phyloP scores from a whole-genome alignment of 2,113 vertebrate genomes.

The Cyanistes caeruleus region DNA sequence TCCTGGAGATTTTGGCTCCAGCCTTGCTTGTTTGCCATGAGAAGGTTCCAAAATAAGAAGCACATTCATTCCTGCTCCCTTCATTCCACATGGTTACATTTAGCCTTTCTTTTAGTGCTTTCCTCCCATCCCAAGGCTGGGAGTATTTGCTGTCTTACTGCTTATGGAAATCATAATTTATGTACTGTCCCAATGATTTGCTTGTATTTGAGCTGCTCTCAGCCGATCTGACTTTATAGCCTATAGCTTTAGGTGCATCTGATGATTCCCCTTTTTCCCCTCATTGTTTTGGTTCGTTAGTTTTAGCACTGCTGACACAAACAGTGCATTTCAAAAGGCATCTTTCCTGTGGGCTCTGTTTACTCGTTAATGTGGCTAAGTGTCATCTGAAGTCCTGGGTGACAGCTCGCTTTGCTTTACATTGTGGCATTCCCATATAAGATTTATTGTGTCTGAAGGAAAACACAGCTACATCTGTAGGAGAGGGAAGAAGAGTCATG shows the following conservation, averaged over 20 bases:
- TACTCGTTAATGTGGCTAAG: conserved; percentile 57
- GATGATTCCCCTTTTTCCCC: not conserved
- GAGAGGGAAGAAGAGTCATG: conserved; percentile 37
- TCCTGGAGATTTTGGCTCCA: conserved; percentile 44
- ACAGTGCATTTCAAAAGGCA: conserved; percentile 53
- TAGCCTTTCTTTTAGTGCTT: conserved; percentile 22
- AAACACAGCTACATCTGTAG: conserved; percentile 21
- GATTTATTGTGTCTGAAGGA: conserved; percentile 61
- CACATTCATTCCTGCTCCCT: conserved; percentile 13
- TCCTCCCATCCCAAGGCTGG: not conserved
- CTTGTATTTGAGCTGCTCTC: not conserved
- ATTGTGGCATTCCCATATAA: not conserved
- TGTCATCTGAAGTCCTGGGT: conserved; percentile 53
- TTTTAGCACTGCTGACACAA: conserved; percentile 56
- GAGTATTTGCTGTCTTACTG: not conserved
- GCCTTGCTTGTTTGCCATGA: conserved; percentile 44
- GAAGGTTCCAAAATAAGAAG: conserved; percentile 55
- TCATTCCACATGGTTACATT: conserved; percentile 13
- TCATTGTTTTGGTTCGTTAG: conserved; percentile 40
- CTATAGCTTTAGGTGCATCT: conserved; percentile 34
- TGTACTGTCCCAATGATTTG: not conserved
- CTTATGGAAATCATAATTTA: not conserved
- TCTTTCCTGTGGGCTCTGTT: conserved; percentile 55
- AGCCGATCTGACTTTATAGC: not conserved
- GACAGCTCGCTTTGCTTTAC: conserved; percentile 27